A percentile compares a stretch with the other conserved stretches of the same genome.
Evolutionary conservation across 2,113 vertebrate species (phyloP).

Genomic region (Myiagra hebetior): DNA sequence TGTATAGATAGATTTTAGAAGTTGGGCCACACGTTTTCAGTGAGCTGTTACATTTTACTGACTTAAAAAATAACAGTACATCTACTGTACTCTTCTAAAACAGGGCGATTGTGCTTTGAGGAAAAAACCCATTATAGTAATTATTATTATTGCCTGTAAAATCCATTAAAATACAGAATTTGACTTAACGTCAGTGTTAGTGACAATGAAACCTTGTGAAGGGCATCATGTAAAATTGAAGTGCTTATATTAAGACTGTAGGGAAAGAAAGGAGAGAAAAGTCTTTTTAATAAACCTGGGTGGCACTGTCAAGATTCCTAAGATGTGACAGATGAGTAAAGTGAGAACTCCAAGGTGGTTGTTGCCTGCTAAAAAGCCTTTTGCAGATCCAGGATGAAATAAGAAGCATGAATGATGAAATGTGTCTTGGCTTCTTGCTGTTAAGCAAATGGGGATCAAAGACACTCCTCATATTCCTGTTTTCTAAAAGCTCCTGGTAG

Average conservation of each 20-base stretch:
- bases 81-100: not conserved
- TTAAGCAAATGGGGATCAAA: not conserved
- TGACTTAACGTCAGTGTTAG: not conserved
- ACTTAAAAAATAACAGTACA: not conserved
- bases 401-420: not conserved
- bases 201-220: not conserved
- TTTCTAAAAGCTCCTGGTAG: not conserved
- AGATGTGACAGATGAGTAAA: not conserved
- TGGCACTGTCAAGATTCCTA: not conserved
- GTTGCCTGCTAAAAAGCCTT: not conserved
- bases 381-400: not conserved
- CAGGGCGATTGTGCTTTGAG: not conserved
- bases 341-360: not conserved
- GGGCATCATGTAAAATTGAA: not conserved
- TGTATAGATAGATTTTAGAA: not conserved
- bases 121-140: not conserved
- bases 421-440: not conserved
- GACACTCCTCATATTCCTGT: not conserved
- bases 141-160: not conserved
- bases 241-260: not conserved
- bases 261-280: not conserved
- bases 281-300: not conserved
- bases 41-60: not conserved
- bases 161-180: not conserved
- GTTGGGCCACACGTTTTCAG: rapidly evolving